These are phyloP conservation scores for Sabatieria punctata DNA, from an alignment of 2,888 invertebrate species.

Conservation along the genomic window DNA sequence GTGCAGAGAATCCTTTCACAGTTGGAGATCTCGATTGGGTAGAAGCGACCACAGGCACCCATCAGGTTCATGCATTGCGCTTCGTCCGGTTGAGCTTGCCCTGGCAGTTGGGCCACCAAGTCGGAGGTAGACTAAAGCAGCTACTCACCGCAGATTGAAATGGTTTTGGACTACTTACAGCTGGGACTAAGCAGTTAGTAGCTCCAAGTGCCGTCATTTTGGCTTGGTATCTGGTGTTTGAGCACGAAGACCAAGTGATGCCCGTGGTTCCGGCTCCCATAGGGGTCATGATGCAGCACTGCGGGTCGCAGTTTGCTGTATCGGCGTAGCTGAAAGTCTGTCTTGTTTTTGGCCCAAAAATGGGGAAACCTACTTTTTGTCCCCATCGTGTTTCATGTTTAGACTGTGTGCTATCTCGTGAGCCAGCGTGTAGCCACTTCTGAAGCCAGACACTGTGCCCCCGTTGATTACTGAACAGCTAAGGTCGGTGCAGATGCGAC, in stretches of 20 bases:
- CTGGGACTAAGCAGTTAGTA: neutral
- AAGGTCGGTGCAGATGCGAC: no score
- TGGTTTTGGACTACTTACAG: neutral
- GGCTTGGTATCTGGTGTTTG: neutral
- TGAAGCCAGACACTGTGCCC: no score
- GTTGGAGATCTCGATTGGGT: neutral
- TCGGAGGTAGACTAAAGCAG: no score
- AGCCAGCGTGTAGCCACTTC: neutral
- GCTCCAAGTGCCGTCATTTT: neutral
- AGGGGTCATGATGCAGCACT: neutral
- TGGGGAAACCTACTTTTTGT: no score
- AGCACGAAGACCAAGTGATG: neutral
- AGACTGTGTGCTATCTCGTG: neutral
- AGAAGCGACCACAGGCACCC: neutral
- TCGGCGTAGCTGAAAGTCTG: no score
- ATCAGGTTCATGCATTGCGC: neutral
- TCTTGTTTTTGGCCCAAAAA: no score
- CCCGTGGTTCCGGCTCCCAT: neutral
- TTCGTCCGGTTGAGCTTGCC: neutral
- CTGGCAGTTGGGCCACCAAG: neutral
- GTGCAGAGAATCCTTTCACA: neutral
- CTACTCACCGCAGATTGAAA: neutral
- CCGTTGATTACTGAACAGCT: no score
- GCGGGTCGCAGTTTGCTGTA: neutral
- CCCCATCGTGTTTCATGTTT: neutral